Evolutionary conservation across 1,140 invertebrate genomes (phyloP), one percentile per base, ranked within the genome.

Genomic region (Phymorhynchus buccinoides): DNA sequence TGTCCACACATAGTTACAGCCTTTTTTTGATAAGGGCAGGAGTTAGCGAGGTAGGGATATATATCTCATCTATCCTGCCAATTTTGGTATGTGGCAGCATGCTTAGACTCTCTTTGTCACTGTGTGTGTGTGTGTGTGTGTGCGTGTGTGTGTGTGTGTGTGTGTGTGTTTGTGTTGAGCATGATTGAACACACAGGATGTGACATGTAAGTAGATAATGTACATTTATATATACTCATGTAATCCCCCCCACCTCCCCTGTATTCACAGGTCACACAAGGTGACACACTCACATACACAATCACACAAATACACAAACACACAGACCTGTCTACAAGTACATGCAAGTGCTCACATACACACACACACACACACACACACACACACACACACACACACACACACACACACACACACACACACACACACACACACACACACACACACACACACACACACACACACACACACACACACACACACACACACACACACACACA

Each of bases 91-190:
- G 73, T 75, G 9, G 0, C 37, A 37, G 27, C 37, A 9, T 75
- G 73, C 6, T 7, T 66, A n/a, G 62, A 27, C 18, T 66, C 30
- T 35, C 30, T 73, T n/a, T 35, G 68, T 73, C 30, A 35, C 30
- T 73, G 68, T 35, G 30, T 35, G 68, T 73, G 68, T 73, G 68
- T 73, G 68, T 73, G 68, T 35, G 68, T 35, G 68, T 35, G 68
- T 35, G 68, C 7, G 68, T 35, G 68, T 48, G 44, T 48, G 44
- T 48, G 44, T 18, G 44, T 48, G 44, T 48, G 44, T 48, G 18
- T 48, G 44, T 48, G 44, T 48, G 44, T 48, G 6, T 48, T 48
- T 6, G 44, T 48, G 44, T 6, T 48, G 44, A 48, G 73, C 30
- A 6, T 35, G 68, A 35, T n/a, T 7, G 35, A 52, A 22, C 9